These are phyloP conservation scores for Spisula solida DNA, from an alignment of 2,888 invertebrate genomes.

Conservation along the genomic window DNA sequence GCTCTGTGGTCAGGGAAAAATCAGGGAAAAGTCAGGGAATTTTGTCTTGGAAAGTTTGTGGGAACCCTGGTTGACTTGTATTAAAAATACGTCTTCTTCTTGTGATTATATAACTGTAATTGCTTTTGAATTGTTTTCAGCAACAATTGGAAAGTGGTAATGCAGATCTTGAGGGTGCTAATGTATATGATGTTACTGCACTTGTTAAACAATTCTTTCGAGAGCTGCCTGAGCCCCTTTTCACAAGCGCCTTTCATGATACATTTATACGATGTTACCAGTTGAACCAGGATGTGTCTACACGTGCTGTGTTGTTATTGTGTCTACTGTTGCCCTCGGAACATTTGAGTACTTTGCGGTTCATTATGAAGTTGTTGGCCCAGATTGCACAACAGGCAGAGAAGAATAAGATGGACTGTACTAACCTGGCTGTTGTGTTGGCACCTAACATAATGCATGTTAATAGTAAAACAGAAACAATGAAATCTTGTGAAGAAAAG, in stretches of 20 bases:
- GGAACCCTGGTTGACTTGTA: no score
- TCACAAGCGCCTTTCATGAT: slow-evolving; percentile 93
- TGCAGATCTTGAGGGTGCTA: slow-evolving; percentile 90
- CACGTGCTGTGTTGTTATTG: slow-evolving; percentile 91
- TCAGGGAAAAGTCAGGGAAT: no score
- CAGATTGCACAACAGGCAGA: slow-evolving; percentile 91
- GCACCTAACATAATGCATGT: slow-evolving; percentile 95
- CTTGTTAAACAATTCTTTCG: slow-evolving; percentile 95
- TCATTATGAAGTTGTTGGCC: slow-evolving; percentile 92
- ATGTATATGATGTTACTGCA: slow-evolving; percentile 95
- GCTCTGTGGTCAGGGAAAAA: no score
- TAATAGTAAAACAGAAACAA: slow-evolving; percentile 87
- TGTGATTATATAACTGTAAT: no score
- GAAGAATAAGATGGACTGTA: slow-evolving; percentile 94
- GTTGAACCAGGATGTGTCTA: slow-evolving; percentile 69
- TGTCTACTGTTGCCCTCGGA: slow-evolving; percentile 92
- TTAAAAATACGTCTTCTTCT: no score
- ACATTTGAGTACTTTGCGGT: slow-evolving; percentile 93
- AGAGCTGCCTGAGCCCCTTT: slow-evolving; percentile 94
- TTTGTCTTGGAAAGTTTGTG: no score
- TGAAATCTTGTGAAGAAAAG: slow-evolving; percentile 83
- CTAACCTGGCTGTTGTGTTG: slow-evolving; percentile 94
- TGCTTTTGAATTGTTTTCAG: slow-evolving; percentile 87
- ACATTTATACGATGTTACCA: slow-evolving; percentile 90
- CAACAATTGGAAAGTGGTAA: slow-evolving; percentile 92